Percentiles rank a stretch among this genome's conserved stretches.
Conservation (phyloP, 2,888 invertebrate genomes). For the Seladonia tumulorum region DNA sequence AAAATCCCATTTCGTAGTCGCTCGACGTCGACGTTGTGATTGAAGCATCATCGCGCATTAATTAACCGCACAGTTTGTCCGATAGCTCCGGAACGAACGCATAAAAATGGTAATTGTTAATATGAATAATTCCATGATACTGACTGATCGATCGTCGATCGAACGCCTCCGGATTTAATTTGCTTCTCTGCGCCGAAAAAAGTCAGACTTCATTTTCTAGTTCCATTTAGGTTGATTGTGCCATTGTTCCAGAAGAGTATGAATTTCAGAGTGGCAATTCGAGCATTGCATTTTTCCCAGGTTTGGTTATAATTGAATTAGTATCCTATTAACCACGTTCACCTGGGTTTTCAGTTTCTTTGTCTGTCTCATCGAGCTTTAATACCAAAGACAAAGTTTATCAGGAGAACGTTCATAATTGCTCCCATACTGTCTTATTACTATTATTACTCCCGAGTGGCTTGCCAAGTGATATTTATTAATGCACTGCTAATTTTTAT, state of each 20-base stretch:
- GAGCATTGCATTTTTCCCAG: not conserved
- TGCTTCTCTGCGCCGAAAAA: not conserved
- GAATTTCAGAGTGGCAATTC: not conserved
- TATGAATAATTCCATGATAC: slow-evolving; percentile 36
- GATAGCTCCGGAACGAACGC: not conserved
- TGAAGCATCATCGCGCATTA: slow-evolving; percentile 37
- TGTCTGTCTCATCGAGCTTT: not conserved
- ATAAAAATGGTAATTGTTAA: slow-evolving; percentile 53
- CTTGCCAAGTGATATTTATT: not conserved
- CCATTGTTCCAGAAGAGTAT: not conserved
- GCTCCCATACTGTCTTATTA: too few species aligned
- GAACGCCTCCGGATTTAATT: not conserved
- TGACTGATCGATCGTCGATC: slow-evolving; percentile 3
- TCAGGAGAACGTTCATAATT: too few species aligned
- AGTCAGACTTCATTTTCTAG: not conserved
- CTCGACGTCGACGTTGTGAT: slow-evolving; percentile 15
- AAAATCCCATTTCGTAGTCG: slow-evolving; percentile 23
- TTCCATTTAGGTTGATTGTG: not conserved
- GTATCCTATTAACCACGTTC: not conserved
- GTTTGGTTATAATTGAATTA: not conserved
- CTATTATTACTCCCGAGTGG: not conserved
- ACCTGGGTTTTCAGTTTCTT: not conserved
- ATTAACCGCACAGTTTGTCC: slow-evolving; percentile 10
- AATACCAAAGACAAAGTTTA: not conserved
- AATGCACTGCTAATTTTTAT: not conserved